These are phyloP conservation scores for Gila orcuttii DNA, from an alignment of 2,113 vertebrate species.

Conservation along the genomic window DNA sequence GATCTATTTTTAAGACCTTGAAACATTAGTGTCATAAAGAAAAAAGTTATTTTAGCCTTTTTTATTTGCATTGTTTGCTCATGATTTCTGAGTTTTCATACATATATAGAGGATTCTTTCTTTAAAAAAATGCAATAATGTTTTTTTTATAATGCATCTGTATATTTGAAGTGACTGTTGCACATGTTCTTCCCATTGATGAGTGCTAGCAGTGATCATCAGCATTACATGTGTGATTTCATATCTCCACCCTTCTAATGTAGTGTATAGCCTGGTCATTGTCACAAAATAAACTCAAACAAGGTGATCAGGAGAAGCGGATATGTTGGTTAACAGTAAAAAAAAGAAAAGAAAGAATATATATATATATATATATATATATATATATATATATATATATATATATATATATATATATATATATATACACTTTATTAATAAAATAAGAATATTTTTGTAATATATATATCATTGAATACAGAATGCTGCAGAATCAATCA, in stretches of 20 bases:
- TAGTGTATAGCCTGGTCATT: background rate
- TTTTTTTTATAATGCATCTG: background rate
- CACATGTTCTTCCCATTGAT: conserved; percentile 1
- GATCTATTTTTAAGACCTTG: background rate
- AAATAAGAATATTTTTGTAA: no score
- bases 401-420: no score
- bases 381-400: no score
- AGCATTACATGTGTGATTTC: background rate
- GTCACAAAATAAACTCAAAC: background rate
- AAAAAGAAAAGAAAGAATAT: no score
- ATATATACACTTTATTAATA: no score
- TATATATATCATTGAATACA: no score
- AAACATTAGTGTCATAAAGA: background rate
- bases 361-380: no score
- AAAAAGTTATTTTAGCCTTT: background rate
- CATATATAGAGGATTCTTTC: background rate
- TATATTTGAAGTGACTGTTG: background rate
- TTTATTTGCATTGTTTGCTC: background rate
- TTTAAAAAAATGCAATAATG: background rate
- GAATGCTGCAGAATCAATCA: no score
- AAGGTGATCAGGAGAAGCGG: background rate
- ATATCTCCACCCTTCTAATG: background rate
- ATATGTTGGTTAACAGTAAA: background rate
- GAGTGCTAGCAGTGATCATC: conserved; percentile 9
- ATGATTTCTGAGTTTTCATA: background rate